Base-by-base conservation (phyloP, 2,113 vertebrate species). In the Phoxinus phoxinus region DNA sequence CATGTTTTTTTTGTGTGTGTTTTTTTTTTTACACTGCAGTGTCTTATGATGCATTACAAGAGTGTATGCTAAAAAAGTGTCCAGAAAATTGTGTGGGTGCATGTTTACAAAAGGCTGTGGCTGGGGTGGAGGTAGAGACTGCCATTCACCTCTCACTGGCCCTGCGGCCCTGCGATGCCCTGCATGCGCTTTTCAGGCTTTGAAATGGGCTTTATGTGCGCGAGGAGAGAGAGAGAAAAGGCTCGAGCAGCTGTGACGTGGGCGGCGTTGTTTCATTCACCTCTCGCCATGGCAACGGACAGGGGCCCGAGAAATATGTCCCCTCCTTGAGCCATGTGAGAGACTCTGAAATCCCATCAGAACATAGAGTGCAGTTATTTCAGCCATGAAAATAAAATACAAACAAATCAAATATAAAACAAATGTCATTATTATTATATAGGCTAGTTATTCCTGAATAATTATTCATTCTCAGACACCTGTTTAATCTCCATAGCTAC, bases 241-340 rank as follows among this genome's bases (percentile, higher is more conserved):
- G 89, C 91, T 93, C 93, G 91, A 92, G 93, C 94, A 95, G 94
- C 94, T 95, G 94, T 95, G 96, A 96, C 95, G 96, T 96, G 95
- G 95, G 96, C 94, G 94, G 95, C 94, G 95, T 96, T 96, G 95
- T 96, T 96, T 96, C 96, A 96, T 96, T 96, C 95, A 95, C 92
- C 94, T 94, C 93, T 97, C 94, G 90, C 96, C 97, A 98, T 99
- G 97, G 97, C 96, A 98, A 98, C 97, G 95, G 96, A 92, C 96
- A 95, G 93, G 95, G 92, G 95, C 93, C 89, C 91, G 94, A 94
- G 92, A 98, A 98, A 97, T 96, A 98, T 95, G 96, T 95, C 89
- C 92, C 95, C 94, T 95, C 89, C 81, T 82, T 58, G 73, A 77
- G 81, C 74, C 85, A 44, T 51, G 37, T 51, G 73, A 81, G 59